Percentiles rank a stretch among this genome's conserved stretches.
Evolutionary conservation across 2,113 vertebrate genomes (phyloP).

Genomic region (Sturnus vulgaris): DNA sequence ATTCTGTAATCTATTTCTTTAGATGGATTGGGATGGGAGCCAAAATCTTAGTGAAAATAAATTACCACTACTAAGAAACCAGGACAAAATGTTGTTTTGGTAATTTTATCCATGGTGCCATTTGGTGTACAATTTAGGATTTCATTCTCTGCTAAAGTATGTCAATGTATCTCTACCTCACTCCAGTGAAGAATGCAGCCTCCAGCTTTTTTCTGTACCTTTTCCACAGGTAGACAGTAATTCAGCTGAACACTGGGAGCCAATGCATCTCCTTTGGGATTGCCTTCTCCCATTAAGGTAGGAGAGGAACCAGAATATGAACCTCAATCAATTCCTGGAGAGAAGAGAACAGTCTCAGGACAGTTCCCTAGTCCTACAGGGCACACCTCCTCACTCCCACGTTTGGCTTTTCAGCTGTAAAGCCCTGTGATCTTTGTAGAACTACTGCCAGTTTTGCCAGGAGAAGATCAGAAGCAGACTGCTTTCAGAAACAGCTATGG

Average conservation of each 20-base stretch:
- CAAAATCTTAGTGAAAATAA: background rate
- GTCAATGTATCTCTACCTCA: background rate
- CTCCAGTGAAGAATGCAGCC: conserved; percentile 31
- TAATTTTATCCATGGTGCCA: background rate
- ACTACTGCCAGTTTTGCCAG: conserved; percentile 21
- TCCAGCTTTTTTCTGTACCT: background rate
- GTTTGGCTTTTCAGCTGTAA: background rate
- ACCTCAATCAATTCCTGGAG: background rate
- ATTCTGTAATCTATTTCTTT: background rate
- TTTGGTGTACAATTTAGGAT: background rate
- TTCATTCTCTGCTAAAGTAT: background rate
- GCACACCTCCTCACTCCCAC: background rate
- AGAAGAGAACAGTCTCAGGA: background rate
- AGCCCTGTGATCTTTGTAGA: background rate
- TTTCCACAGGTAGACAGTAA: background rate
- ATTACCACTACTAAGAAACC: background rate
- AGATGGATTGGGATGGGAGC: background rate
- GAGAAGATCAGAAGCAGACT: background rate
- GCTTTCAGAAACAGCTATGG: background rate
- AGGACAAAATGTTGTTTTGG: background rate
- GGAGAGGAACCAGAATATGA: background rate
- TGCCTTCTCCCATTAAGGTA: background rate
- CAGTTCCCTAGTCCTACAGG: background rate
- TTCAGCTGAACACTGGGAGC: background rate
- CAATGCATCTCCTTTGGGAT: background rate